Base-by-base conservation (phyloP, 1,140 invertebrate genomes). In the Drosophila repletoides region DNA sequence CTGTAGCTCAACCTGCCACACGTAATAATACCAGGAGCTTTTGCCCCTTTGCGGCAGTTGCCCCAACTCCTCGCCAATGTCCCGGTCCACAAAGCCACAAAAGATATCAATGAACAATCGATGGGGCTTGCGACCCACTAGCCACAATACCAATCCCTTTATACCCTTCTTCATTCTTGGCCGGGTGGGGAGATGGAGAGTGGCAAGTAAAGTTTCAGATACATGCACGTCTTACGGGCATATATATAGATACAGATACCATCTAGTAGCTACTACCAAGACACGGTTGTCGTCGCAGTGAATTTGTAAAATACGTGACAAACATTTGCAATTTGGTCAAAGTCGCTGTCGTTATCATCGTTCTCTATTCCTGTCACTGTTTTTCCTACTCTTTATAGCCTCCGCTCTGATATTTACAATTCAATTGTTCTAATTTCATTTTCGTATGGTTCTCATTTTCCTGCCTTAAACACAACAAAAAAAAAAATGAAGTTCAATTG, bases 231-330 rank as follows among this genome's bases (percentile, higher is more conserved):
- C 56, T 64, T 61, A 43, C 31, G 22, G 40, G 31, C 33, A 24
- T 31, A 12, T 29, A 55, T 41, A 51, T 17, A 5, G 40, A 40
- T 41, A 24, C 40, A 12, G 40, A 55, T 41, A 51, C 26, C 5
- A 40, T n/a, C 6, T 14, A 40, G 36, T 59, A 55, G 53, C 67
- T 66, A n/a, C n/a, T n/a, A 45, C 33, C 29, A 58, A 64, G 71
- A 56, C 66, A 79, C 68, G 56, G 41, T 69, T 58, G 53, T 80
- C 75, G 67, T 86, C 72, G 76, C 81, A 86, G 67, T 86, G 80
- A 87, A 87, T 86, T 86, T 86, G 81, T 87, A 87, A 87, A 87
- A 87, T 86, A 86, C 80, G 80, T 86, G 80, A 86, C 80, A 87
- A 87, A 86, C 80, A 86, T 86, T 86, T 76, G 46, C 81, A 87